phyloP scores from a whole-genome alignment of 53 echinoderm and acorn worm genomes.

The Crossaster papposus region DNA sequence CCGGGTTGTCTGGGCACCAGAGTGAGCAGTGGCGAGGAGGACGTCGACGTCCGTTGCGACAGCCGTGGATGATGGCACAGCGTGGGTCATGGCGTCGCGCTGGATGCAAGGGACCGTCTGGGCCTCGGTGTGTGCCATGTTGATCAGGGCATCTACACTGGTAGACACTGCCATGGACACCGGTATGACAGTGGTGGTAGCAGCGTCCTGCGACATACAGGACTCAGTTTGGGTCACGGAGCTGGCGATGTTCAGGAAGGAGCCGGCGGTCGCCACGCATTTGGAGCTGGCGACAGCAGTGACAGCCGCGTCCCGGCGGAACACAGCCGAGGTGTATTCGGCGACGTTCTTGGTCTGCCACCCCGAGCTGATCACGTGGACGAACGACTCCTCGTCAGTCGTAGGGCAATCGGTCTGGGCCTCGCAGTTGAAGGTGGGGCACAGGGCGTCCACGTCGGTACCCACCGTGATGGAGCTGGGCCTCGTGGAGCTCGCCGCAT shows the following conservation, averaged over 20 bases:
- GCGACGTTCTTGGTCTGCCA: constrained; percentile 22
- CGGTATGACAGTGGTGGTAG: constrained; percentile 37
- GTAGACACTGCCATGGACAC: constrained; percentile 51
- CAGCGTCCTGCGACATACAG: constrained; percentile 31
- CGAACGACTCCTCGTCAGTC: background rate
- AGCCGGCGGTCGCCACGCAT: constrained; percentile 54
- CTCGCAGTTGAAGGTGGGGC: constrained; percentile 56
- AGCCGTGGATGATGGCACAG: background rate
- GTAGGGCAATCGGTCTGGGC: constrained; percentile 45
- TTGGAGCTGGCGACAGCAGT: constrained; percentile 48
- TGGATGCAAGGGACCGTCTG: constrained; percentile 49
- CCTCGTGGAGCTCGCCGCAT: constrained; percentile 23
- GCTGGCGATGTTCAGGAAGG: constrained; percentile 53
- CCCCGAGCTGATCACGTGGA: constrained; percentile 37
- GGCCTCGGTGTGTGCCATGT: constrained; percentile 56
- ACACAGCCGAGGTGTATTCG: constrained; percentile 31
- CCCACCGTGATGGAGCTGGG: constrained; percentile 52
- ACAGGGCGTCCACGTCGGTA: constrained; percentile 56
- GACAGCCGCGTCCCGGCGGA: constrained; percentile 31
- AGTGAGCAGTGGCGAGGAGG: constrained; percentile 34
- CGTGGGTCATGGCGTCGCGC: constrained; percentile 39
- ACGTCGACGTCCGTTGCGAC: constrained; percentile 39
- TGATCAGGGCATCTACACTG: constrained; percentile 60
- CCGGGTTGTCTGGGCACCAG: constrained; percentile 1
- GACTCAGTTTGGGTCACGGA: constrained; percentile 57